Percentiles rank a stretch among this genome's conserved stretches.
These are phyloP conservation scores for Palythoa grandiflora DNA, from an alignment of 92 coral and sea anemone species.

Conservation along the genomic window DNA sequence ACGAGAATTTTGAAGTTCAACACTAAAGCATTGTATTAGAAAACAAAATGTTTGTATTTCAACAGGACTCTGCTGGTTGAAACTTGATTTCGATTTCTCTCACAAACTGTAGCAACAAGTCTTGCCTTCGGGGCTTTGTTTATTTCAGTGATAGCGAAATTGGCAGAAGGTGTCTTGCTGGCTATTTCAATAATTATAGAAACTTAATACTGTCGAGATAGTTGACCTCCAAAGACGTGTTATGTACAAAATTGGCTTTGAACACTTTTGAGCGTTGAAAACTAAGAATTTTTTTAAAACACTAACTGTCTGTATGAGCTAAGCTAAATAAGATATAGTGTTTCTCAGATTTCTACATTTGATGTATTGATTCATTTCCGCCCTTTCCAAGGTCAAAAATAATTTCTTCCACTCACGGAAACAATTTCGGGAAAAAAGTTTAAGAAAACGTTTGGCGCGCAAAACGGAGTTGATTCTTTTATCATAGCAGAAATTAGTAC, in stretches of 20 bases:
- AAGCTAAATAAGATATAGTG: neutral
- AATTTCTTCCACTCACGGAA: neutral
- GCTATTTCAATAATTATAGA: conserved; percentile 38
- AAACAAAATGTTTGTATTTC: neutral
- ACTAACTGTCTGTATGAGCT: neutral
- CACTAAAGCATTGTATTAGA: neutral
- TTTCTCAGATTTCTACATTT: neutral
- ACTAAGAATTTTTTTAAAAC: neutral
- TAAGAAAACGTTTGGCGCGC: neutral
- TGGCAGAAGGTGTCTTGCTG: conserved; percentile 3
- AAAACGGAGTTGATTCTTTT: too few relatives aligned
- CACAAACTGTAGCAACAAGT: neutral
- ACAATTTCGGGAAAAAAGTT: neutral
- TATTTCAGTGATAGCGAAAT: conserved; percentile 19
- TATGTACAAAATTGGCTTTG: conserved; percentile 3
- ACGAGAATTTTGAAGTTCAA: conserved; percentile 15
- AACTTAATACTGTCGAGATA: conserved; percentile 23
- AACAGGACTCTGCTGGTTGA: conserved; percentile 4
- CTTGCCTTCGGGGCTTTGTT: conserved; percentile 3
- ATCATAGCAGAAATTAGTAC: neutral
- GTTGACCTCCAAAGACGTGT: conserved; percentile 34
- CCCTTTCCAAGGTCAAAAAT: neutral
- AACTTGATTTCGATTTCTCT: conserved; percentile 7
- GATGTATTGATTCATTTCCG: neutral
- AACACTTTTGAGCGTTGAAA: conserved; percentile 33